These are phyloP conservation scores for Sylvia atricapilla DNA, from an alignment of 2,113 vertebrate genomes.

Conservation along the genomic window DNA sequence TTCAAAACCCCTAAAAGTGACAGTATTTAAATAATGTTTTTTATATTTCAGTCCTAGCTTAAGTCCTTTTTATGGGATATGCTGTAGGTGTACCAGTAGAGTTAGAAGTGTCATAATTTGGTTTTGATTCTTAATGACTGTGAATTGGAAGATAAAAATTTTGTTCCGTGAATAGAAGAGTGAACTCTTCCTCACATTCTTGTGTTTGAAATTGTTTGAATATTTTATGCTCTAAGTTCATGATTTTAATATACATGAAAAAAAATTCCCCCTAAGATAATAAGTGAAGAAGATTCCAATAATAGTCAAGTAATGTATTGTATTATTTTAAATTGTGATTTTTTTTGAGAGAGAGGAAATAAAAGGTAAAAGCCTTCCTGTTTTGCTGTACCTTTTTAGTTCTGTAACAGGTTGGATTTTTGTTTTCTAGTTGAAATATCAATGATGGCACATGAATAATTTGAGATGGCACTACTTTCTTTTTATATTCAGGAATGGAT, in stretches of 20 bases:
- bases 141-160: not conserved
- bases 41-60: not conserved
- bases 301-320: not conserved
- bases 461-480: constrained; percentile 4
- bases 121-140: not conserved
- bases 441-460: not conserved
- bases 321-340: not conserved
- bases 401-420: not conserved
- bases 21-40: not conserved
- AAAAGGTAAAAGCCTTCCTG: not conserved
- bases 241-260: not conserved
- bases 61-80: not conserved
- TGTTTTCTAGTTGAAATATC: not conserved
- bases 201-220: not conserved
- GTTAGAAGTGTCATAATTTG: not conserved
- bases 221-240: not conserved
- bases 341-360: not conserved
- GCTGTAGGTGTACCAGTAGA: not conserved
- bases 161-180: not conserved
- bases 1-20: not conserved
- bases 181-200: not conserved
- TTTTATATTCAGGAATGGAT: constrained; percentile 92
- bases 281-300: not conserved
- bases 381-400: not conserved
- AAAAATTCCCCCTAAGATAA: not conserved